Percentiles rank a stretch among this genome's conserved stretches.
phyloP scores from a whole-genome alignment of 2,888 invertebrate species.

The Germaria angustata region DNA sequence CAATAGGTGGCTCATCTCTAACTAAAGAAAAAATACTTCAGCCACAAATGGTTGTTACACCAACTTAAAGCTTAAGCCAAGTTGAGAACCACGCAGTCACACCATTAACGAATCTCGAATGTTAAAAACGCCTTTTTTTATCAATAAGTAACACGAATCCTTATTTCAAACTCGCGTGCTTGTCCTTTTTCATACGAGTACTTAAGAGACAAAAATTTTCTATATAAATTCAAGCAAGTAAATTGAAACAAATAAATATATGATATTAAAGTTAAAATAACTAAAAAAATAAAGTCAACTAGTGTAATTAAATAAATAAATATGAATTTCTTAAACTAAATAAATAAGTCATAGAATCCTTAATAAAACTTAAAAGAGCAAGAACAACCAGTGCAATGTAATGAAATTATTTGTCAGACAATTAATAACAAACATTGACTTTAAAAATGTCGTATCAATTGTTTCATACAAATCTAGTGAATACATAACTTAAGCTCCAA shows the following conservation, averaged over 20 bases:
- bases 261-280: constrained; percentile 18
- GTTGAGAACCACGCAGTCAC: neutral
- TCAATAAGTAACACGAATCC: neutral
- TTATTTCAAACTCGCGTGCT: constrained; percentile 43
- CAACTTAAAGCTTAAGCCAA: constrained; percentile 17
- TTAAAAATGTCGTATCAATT: no score
- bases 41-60: neutral
- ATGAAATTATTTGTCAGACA: constrained; percentile 51
- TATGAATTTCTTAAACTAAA: neutral
- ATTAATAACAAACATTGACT: neutral
- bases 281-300: neutral
- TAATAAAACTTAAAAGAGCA: neutral
- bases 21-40: neutral
- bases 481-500: neutral
- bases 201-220: neutral
- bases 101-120: constrained; percentile 60
- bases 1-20: constrained; percentile 48
- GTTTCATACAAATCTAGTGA: constrained; percentile 51
- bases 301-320: neutral
- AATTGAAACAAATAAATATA: no score
- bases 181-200: neutral
- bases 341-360: neutral
- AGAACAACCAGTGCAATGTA: constrained; percentile 56
- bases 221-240: no score
- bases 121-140: neutral